Base-by-base conservation (phyloP, 1,140 invertebrate species). In the Cydia splendana region DNA sequence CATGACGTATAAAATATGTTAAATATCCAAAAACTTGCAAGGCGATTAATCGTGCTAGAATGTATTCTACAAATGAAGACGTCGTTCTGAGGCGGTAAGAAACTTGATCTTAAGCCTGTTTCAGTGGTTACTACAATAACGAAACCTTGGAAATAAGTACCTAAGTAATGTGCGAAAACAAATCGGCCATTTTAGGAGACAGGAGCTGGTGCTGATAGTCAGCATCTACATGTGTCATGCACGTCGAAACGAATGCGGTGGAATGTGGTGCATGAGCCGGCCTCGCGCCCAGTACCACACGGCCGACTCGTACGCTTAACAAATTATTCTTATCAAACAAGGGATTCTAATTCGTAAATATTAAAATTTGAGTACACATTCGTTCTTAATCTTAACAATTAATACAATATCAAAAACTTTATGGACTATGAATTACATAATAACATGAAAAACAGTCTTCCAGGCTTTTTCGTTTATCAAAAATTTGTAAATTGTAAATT, bases 401-500 rank as follows among this genome's bases (percentile, higher is more conserved):
- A 91, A 90, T 91, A 89, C 79, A 87, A 87, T 91, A 91, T 91
- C 90, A 91, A 93, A 89, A 90, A 75, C 18, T 85, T 88, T 91
- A 93, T 86, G 83, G 88, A 89, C 91, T 93, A 91, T 88, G 84
- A 85, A 86, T 89, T 86, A 90, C 84, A 83, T 77, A 87, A 86
- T 88, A 89, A 90, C 86, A 83, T 89, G 88, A 90, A 90, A 91
- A 93, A 91, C 90, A 91, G 90, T 91, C 90, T 93, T 91, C 84
- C 86, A 85, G 87, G 88, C 80, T 83, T 87, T 86, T 85, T 90
- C 86, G 86, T 85, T 88, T 85, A 90, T 89, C 85, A 89, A 92
- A 92, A 89, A 90, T 85, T 88, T 92, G 89, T 91, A 92, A 92
- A 92, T 85, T 92, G 87, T 91, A 90, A 89, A 91, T 87, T 91